Percentiles rank a stretch among this genome's conserved stretches.
These are phyloP conservation scores for Pegoplata infirma DNA, from an alignment of 2,888 invertebrate species.

Conservation along the genomic window DNA sequence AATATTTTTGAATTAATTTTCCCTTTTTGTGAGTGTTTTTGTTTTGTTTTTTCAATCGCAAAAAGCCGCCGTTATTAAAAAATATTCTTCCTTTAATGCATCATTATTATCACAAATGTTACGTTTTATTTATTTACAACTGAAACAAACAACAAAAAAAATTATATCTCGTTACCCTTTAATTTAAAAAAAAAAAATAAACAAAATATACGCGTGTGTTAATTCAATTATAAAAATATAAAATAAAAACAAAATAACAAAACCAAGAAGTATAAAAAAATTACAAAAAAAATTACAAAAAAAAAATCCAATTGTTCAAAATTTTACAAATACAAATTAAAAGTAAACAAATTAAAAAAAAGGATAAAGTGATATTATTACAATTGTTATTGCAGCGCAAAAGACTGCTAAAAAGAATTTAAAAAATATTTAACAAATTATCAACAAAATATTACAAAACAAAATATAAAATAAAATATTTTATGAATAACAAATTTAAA, in stretches of 20 bases:
- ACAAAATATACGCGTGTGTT: slow-evolving; percentile 34
- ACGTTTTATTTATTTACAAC: slow-evolving; percentile 29
- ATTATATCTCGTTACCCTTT: not conserved
- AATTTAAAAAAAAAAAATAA: slow-evolving; percentile 4
- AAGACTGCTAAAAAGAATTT: slow-evolving; percentile 32
- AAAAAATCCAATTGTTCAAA: slow-evolving; percentile 1
- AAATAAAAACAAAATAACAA: slow-evolving; percentile 51
- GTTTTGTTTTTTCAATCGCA: no score
- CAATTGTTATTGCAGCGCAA: slow-evolving; percentile 39
- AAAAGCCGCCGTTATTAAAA: slow-evolving; percentile 52
- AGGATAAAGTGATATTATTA: slow-evolving; percentile 27
- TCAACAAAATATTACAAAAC: slow-evolving; percentile 1
- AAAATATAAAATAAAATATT: not conserved
- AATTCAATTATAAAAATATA: slow-evolving; percentile 26
- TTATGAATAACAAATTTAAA: not conserved
- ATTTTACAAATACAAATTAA: no score
- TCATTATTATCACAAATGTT: slow-evolving; percentile 19
- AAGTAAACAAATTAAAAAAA: slow-evolving; percentile 11
- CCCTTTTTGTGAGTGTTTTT: slow-evolving; percentile 50
- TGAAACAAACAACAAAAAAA: slow-evolving; percentile 20
- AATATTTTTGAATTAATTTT: slow-evolving; percentile 58
- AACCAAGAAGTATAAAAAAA: slow-evolving; percentile 26
- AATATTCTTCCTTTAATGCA: slow-evolving; percentile 31
- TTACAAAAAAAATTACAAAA: no score
- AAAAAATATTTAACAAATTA: slow-evolving; percentile 2